Evolutionary conservation across 23 tunicate genomes (phyloP).

Genomic region (Trididemnum miniatum): DNA sequence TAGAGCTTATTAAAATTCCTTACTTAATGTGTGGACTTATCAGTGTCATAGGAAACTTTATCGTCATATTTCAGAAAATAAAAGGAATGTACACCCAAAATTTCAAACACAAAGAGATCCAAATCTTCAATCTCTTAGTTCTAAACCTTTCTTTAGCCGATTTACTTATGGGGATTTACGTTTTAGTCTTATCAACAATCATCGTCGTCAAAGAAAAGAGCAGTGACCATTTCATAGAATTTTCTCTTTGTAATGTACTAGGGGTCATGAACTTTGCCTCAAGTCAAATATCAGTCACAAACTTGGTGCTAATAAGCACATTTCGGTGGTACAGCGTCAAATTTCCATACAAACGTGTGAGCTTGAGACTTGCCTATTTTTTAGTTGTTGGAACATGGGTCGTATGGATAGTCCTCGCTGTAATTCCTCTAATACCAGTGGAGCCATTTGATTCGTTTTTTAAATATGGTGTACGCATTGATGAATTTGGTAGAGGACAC

Average conservation of each 20-base stretch:
- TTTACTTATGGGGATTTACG: slow-evolving; percentile 7
- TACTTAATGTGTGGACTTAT: neutral
- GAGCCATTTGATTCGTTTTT: neutral
- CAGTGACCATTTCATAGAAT: neutral
- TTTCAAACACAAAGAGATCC: neutral
- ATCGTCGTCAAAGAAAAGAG: neutral
- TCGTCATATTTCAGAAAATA: neutral
- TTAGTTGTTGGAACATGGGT: neutral
- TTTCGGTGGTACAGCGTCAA: neutral
- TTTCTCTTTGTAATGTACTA: neutral
- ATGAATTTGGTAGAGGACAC: neutral
- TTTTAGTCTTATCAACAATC: neutral
- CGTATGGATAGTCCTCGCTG: neutral
- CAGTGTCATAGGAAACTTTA: neutral
- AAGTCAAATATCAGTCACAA: neutral
- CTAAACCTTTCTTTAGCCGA: neutral
- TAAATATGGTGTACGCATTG: neutral
- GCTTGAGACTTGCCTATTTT: neutral
- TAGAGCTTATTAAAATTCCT: neutral
- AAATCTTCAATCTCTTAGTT: neutral
- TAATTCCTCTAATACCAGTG: neutral
- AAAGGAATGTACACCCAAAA: neutral
- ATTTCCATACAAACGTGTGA: neutral
- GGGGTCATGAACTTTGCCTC: neutral
- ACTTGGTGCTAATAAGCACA: neutral